phyloP scores from a whole-genome alignment of 2,888 invertebrate genomes.

The Catocala fraxini region DNA sequence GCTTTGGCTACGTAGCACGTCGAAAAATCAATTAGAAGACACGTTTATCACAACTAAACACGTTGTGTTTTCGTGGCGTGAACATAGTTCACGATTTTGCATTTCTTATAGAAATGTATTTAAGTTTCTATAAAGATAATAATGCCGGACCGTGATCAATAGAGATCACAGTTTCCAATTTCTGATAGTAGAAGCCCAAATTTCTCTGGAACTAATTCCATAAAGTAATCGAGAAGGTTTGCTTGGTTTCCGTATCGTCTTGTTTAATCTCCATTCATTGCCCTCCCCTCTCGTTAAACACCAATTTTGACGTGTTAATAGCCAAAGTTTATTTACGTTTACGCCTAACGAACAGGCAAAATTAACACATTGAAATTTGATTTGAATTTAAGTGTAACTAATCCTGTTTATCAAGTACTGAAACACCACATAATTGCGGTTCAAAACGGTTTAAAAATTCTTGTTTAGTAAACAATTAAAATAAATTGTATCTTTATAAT shows the following conservation, averaged over 20 bases:
- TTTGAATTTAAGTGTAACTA: conserved; percentile 56
- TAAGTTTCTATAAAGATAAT: conserved; percentile 20
- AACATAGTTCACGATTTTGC: too few species aligned
- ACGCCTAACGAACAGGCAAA: conserved; percentile 69
- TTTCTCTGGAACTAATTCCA: conserved; percentile 74
- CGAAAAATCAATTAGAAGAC: too few species aligned
- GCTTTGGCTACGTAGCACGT: too few species aligned
- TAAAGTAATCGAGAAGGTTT: conserved; percentile 78
- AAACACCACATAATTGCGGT: conserved; percentile 3
- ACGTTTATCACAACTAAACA: too few species aligned
- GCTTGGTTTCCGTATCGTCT: conserved; percentile 75
- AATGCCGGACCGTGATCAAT: conserved; percentile 38
- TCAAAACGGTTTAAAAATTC: background rate
- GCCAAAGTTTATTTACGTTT: conserved; percentile 76
- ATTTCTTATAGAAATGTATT: background rate
- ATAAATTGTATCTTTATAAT: too few species aligned
- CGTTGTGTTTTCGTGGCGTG: too few species aligned
- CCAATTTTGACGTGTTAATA: conserved; percentile 83
- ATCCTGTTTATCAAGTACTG: conserved; percentile 37
- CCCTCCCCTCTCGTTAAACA: conserved; percentile 79
- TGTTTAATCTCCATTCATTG: conserved; percentile 83
- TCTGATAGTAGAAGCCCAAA: conserved; percentile 55
- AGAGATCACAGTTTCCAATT: conserved; percentile 53
- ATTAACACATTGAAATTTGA: conserved; percentile 72
- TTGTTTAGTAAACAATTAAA: background rate